Evolutionary conservation across 1,140 invertebrate genomes (phyloP).

Genomic region (Heliconius melpomene): DNA sequence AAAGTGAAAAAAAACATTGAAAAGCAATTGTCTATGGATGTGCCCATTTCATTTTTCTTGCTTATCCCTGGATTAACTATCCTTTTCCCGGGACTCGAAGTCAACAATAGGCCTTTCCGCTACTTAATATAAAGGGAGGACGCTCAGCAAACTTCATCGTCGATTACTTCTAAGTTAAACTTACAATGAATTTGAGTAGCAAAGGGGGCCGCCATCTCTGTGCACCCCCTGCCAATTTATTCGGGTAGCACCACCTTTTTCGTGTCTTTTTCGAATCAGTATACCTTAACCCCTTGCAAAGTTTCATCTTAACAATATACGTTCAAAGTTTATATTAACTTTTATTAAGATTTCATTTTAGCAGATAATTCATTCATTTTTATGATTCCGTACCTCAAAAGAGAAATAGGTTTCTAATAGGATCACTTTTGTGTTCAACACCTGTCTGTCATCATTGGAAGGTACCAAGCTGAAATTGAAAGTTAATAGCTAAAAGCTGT

Average conservation of each 20-base stretch:
- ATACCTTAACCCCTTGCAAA: slow-evolving; percentile 72
- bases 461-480: no score
- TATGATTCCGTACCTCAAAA: no score
- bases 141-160: slow-evolving; percentile 24
- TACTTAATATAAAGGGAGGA: slow-evolving; percentile 27
- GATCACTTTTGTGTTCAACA: no score
- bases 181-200: slow-evolving; percentile 45
- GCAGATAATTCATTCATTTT: slow-evolving; percentile 2
- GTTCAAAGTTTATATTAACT: slow-evolving; percentile 23
- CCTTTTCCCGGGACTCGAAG: neutral
- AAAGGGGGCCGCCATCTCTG: slow-evolving; percentile 44
- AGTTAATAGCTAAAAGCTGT: no score
- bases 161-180: slow-evolving; percentile 38
- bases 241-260: slow-evolving; percentile 73
- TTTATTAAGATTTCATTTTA: slow-evolving; percentile 26
- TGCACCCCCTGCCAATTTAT: slow-evolving; percentile 71
- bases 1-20: slow-evolving; percentile 14
- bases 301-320: slow-evolving; percentile 54
- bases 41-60: neutral
- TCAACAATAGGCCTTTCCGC: slow-evolving; percentile 9
- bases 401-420: no score
- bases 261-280: slow-evolving; percentile 68
- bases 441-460: no score
- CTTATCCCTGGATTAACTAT: slow-evolving; percentile 5
- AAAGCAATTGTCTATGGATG: neutral